Evolutionary conservation across 2,888 invertebrate genomes (phyloP).

Genomic region (Drosophila suboccidentalis): DNA sequence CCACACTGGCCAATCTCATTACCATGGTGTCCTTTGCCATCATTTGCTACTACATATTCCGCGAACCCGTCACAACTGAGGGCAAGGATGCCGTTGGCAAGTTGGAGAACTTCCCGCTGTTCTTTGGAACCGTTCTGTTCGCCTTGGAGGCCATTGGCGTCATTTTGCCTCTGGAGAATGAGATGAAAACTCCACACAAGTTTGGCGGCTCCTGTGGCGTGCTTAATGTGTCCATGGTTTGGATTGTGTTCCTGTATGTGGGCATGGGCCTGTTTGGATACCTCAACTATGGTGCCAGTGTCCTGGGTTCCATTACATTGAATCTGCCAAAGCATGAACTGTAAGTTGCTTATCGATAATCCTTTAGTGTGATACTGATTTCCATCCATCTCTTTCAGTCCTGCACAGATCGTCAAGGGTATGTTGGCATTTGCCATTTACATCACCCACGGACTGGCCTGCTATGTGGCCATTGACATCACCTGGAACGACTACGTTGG

Average conservation of each 20-base stretch:
- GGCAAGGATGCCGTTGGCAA: constrained; percentile 89
- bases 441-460: constrained; percentile 96
- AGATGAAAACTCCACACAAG: constrained; percentile 94
- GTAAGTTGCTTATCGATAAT: constrained; percentile 86
- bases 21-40: constrained; percentile 94
- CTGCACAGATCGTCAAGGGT: constrained; percentile 90
- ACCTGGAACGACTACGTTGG: constrained; percentile 93
- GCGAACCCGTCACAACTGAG: constrained; percentile 89
- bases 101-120: constrained; percentile 92
- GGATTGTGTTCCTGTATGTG: constrained; percentile 93
- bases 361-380: not conserved
- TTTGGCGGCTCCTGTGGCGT: constrained; percentile 94
- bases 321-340: constrained; percentile 90
- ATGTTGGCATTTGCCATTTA: constrained; percentile 93
- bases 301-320: constrained; percentile 94
- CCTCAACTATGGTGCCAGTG: constrained; percentile 91
- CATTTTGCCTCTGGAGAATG: constrained; percentile 94
- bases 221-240: constrained; percentile 93
- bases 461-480: constrained; percentile 98
- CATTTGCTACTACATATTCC: constrained; percentile 94
- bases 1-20: constrained; percentile 94
- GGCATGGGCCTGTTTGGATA: constrained; percentile 97
- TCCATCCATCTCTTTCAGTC: constrained; percentile 85
- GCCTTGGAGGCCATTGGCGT: constrained; percentile 98
- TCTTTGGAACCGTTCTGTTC: constrained; percentile 98